These are phyloP conservation scores for Drosophila azteca DNA, from an alignment of 1,140 invertebrate genomes.

Conservation along the genomic window DNA sequence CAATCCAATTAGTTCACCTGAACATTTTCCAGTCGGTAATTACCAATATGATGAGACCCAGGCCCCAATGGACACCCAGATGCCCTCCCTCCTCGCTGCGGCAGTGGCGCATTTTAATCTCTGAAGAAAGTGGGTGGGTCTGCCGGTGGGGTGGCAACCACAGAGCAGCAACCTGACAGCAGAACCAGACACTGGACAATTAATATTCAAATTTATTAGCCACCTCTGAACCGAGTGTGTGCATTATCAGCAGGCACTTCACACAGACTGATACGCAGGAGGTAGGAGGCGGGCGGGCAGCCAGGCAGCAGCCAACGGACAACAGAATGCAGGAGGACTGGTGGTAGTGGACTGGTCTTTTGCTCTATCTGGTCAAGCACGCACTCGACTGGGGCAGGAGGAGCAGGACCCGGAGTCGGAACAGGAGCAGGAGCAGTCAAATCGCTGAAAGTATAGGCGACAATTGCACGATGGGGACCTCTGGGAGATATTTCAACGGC, in stretches of 20 bases:
- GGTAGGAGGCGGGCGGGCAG: conserved; percentile 12
- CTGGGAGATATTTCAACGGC: conserved; percentile 71
- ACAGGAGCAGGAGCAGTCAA: conserved; percentile 6
- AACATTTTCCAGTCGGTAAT: conserved; percentile 34
- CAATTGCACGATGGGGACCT: conserved; percentile 70
- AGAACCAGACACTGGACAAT: conserved; percentile 76
- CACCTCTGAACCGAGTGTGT: conserved; percentile 82
- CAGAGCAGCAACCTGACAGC: neutral
- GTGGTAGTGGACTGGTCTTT: conserved; percentile 13
- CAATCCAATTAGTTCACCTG: conserved; percentile 45
- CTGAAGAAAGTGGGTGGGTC: conserved; percentile 9
- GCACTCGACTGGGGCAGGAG: conserved; percentile 29
- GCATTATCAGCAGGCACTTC: conserved; percentile 79
- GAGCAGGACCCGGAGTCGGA: neutral
- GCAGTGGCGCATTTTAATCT: conserved; percentile 73
- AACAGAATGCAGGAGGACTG: neutral
- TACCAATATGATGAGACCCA: conserved; percentile 31
- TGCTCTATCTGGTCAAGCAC: conserved; percentile 52
- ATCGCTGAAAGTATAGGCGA: conserved; percentile 65
- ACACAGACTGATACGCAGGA: too few relatives aligned
- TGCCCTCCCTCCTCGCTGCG: conserved; percentile 13
- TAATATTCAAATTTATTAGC: conserved; percentile 84
- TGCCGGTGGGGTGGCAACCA: neutral
- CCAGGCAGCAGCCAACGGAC: neutral
- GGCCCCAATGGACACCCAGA: neutral